phyloP scores from a whole-genome alignment of 2,113 vertebrate genomes.

The Brachypodius melanocephalos region DNA sequence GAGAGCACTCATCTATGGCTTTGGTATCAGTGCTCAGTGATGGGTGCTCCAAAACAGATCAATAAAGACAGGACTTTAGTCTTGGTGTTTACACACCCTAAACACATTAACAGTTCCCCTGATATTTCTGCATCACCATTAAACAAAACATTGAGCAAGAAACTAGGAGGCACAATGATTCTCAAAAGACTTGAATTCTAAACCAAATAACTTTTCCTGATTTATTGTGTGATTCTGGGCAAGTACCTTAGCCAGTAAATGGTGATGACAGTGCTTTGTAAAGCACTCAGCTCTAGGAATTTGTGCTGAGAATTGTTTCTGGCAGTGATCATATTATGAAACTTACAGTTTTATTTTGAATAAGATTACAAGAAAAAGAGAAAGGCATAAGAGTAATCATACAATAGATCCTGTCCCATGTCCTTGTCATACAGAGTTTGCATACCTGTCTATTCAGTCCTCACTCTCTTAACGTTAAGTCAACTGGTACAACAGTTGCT shows the following conservation, averaged over 20 bases:
- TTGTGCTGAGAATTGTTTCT: background rate
- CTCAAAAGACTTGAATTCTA: background rate
- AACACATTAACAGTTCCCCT: background rate
- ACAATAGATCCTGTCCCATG: background rate
- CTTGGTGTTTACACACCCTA: background rate
- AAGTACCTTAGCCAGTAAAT: slow-evolving; percentile 6
- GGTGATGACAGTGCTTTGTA: background rate
- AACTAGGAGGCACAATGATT: background rate
- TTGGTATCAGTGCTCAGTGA: background rate
- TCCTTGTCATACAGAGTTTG: background rate
- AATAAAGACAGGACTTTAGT: background rate
- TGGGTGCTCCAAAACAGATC: background rate
- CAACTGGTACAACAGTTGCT: background rate
- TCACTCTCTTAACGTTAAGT: background rate
- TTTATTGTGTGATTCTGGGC: background rate
- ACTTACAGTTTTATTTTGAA: background rate
- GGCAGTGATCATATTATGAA: background rate
- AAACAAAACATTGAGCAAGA: slow-evolving; percentile 12
- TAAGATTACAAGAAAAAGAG: background rate
- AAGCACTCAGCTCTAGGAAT: background rate
- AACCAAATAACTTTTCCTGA: background rate
- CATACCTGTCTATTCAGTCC: background rate
- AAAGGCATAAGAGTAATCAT: background rate
- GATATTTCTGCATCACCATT: background rate
- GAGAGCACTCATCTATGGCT: background rate